Percentiles rank a stretch among this genome's conserved stretches.
phyloP scores from a whole-genome alignment of 2,113 vertebrate genomes.

The Hydrolagus affinis region DNA sequence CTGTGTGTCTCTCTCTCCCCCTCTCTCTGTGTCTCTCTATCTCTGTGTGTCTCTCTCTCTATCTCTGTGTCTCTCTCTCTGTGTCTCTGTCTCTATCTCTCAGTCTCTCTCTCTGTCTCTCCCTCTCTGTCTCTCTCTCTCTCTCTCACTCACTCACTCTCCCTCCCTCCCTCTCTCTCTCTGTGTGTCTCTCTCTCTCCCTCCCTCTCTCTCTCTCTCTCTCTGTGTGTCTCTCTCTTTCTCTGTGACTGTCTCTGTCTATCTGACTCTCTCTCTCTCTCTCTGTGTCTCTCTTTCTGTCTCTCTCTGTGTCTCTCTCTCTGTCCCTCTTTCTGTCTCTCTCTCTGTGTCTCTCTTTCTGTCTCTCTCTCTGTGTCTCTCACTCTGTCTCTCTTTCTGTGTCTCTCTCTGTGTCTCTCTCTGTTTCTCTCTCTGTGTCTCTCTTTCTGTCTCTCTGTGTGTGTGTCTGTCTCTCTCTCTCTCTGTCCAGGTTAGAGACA shows the following conservation, averaged over 20 bases:
- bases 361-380: background rate
- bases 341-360: background rate
- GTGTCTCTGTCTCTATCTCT: too few species aligned
- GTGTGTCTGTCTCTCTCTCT: background rate
- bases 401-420: background rate
- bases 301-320: background rate
- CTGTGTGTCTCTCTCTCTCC: background rate
- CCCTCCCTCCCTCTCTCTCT: background rate
- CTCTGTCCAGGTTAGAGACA: too few species aligned
- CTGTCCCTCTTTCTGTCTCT: background rate
- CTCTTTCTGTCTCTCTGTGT: background rate
- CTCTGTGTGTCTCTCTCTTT: slow-evolving; percentile 14
- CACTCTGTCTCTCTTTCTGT: background rate
- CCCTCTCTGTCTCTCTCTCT: too few species aligned
- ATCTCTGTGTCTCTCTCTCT: too few species aligned
- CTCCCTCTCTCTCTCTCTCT: background rate
- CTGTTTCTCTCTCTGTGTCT: background rate
- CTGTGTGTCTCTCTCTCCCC: too few species aligned
- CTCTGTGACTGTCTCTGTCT: slow-evolving; percentile 9
- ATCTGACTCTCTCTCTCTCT: background rate
- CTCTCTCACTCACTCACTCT: too few species aligned
- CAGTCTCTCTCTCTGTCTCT: too few species aligned
- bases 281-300: background rate
- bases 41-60: too few species aligned
- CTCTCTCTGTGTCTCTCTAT: too few species aligned